A percentile compares a stretch with the other conserved stretches of the same genome.
phyloP scores from a whole-genome alignment of 2,888 invertebrate genomes.

The Gastracanthus pulcherrimus region DNA sequence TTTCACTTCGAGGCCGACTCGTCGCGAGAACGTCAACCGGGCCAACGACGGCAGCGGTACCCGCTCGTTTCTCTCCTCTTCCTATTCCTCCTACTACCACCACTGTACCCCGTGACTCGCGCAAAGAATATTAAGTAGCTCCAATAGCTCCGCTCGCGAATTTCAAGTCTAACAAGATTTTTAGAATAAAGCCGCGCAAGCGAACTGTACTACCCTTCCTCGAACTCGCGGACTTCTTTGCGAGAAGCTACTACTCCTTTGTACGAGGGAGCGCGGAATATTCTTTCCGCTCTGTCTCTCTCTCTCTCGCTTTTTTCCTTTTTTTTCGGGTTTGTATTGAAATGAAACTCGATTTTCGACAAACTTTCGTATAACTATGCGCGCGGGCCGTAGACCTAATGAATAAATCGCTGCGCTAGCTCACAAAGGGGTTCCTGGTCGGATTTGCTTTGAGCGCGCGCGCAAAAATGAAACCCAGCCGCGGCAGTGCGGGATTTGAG shows the following conservation, averaged over 20 bases:
- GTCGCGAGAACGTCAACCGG: slow-evolving; percentile 34
- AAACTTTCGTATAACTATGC: slow-evolving; percentile 29
- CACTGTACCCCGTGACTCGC: slow-evolving; percentile 45
- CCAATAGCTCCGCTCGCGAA: slow-evolving; percentile 19
- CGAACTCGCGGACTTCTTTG: too few species aligned
- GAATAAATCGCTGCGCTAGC: slow-evolving; percentile 52
- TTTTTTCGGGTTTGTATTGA: slow-evolving; percentile 57
- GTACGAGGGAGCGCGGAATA: not conserved
- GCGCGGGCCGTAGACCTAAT: slow-evolving; percentile 38
- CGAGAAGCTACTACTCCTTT: too few species aligned
- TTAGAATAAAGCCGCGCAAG: slow-evolving; percentile 38
- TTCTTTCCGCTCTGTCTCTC: not conserved
- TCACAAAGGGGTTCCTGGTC: slow-evolving; percentile 13
- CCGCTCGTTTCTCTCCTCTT: slow-evolving; percentile 19
- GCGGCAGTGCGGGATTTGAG: not conserved
- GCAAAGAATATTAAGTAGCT: slow-evolving; percentile 52
- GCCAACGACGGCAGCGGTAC: too few species aligned
- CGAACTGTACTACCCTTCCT: not conserved
- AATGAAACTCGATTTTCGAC: slow-evolving; percentile 59
- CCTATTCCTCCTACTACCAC: too few species aligned
- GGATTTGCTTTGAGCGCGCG: not conserved
- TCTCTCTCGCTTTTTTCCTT: slow-evolving; percentile 9
- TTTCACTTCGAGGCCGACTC: slow-evolving; percentile 42
- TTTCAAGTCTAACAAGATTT: slow-evolving; percentile 55
- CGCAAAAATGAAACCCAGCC: slow-evolving; percentile 19